Percentiles rank a stretch among this genome's conserved stretches.
phyloP scores from a whole-genome alignment of 2,797 vertebrate species.

The Florisuga fusca region DNA sequence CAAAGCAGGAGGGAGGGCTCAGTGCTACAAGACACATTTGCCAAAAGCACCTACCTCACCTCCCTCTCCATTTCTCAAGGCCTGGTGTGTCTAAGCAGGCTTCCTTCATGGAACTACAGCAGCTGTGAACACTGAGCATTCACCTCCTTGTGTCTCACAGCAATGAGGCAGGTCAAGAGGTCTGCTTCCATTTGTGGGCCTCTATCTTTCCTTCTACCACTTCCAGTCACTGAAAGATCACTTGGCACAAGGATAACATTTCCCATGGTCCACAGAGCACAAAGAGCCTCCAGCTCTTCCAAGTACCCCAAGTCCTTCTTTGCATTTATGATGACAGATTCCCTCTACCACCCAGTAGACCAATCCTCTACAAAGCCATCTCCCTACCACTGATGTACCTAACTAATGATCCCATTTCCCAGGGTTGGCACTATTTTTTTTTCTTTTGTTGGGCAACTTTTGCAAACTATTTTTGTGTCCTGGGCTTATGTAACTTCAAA shows the following conservation, averaged over 20 bases:
- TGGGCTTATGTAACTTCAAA: neutral
- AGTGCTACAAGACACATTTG: neutral
- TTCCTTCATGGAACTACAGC: neutral
- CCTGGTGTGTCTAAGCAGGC: neutral
- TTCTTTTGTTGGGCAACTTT: neutral
- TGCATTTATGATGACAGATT: neutral
- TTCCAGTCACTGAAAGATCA: neutral
- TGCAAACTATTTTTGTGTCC: neutral
- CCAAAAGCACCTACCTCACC: neutral
- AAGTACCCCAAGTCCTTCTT: neutral
- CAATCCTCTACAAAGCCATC: neutral
- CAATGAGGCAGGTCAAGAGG: neutral
- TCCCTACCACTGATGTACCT: neutral
- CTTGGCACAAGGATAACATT: neutral
- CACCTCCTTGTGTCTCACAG: neutral
- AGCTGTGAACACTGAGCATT: fast-evolving
- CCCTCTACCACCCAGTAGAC: neutral
- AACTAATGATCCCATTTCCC: neutral
- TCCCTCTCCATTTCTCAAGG: neutral
- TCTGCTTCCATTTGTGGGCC: neutral
- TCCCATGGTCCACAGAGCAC: neutral
- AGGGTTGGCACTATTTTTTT: neutral
- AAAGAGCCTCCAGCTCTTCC: neutral
- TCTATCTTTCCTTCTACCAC: neutral
- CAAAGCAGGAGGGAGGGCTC: neutral